Conservation (phyloP, 1,140 invertebrate species). For the Tetranychus urticae region DNA sequence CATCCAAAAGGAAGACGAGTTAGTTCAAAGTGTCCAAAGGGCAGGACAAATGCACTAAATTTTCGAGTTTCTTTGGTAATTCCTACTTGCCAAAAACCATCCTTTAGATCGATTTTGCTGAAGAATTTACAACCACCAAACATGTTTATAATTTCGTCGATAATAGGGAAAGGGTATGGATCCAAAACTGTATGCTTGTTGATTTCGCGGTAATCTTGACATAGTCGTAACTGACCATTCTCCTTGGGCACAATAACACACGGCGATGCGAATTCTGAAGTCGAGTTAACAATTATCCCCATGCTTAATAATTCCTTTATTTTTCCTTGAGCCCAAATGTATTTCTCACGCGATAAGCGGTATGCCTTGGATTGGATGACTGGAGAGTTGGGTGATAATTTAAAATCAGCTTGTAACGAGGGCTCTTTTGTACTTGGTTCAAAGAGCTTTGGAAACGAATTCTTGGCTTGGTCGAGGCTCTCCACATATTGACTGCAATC, state of each 20-base stretch:
- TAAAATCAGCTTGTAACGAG: no score
- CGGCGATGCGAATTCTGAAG: not conserved
- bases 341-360: no score
- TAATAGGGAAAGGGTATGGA: not conserved
- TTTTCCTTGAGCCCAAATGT: not conserved
- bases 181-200: not conserved
- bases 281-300: not conserved
- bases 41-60: constrained; percentile 2
- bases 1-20: not conserved
- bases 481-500: no score
- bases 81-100: not conserved
- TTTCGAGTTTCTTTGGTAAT: not conserved
- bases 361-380: no score
- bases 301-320: not conserved
- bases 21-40: not conserved
- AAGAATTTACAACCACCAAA: not conserved
- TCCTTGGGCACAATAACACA: not conserved
- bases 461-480: no score
- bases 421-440: no score
- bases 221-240: not conserved
- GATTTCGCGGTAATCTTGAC: not conserved
- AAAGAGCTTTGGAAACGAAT: no score
- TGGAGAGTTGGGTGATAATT: no score
- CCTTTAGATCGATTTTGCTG: constrained; percentile 1
- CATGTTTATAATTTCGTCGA: not conserved